These are phyloP conservation scores for Microcebus ravelobensis DNA, from an alignment of 2,113 vertebrate species.

Conservation along the genomic window DNA sequence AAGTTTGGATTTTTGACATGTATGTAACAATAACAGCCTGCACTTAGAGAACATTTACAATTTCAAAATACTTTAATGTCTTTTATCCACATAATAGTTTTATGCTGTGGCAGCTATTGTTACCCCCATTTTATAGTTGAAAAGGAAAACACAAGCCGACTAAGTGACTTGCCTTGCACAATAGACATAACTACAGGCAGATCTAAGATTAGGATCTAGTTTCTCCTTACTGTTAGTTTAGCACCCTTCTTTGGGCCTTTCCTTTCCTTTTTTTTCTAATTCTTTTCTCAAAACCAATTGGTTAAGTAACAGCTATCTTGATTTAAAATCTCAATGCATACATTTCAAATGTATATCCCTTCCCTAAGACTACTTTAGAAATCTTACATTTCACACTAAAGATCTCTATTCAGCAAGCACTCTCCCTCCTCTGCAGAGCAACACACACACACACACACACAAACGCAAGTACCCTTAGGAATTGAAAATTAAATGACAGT, in stretches of 20 bases:
- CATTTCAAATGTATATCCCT: background rate
- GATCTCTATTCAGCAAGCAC: background rate
- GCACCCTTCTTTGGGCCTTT: background rate
- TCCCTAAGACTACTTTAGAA: background rate
- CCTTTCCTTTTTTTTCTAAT: background rate
- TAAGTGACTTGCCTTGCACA: constrained; percentile 39
- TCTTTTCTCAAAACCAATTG: constrained; percentile 6
- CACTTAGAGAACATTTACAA: constrained; percentile 52
- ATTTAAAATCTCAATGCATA: background rate
- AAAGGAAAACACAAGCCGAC: constrained; percentile 55
- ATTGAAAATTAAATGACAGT: constrained; percentile 18
- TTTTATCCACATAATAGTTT: constrained; percentile 54
- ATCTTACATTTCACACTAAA: background rate
- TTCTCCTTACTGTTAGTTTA: constrained; percentile 5
- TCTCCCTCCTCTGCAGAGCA: background rate
- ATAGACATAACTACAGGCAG: background rate
- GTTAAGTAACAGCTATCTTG: constrained; percentile 38
- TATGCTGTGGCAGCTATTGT: constrained; percentile 41
- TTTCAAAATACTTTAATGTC: constrained; percentile 64
- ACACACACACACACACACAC: background rate
- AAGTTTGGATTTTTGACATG: constrained; percentile 50
- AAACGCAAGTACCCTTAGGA: background rate
- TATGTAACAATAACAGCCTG: constrained; percentile 32
- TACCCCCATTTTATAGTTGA: constrained; percentile 42
- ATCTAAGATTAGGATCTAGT: background rate